phyloP scores from a whole-genome alignment of 2,888 invertebrate genomes.

The Ennomos quercinarius region DNA sequence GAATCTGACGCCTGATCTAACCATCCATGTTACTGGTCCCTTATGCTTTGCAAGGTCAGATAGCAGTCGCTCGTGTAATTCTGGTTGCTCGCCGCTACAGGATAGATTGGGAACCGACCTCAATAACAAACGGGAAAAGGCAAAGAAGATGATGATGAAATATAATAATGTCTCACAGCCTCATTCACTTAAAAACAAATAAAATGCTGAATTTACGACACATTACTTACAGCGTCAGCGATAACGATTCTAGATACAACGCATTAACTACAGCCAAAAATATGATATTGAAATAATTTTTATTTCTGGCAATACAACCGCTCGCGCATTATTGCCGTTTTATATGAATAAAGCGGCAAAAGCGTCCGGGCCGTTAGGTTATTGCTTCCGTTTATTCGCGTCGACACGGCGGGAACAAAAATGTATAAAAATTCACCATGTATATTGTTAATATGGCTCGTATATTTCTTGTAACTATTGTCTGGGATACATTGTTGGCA shows the following conservation, averaged over 20 bases:
- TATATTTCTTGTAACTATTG: conserved; percentile 59
- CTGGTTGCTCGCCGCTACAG: no score
- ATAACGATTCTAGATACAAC: conserved; percentile 39
- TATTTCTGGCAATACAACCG: conserved; percentile 53
- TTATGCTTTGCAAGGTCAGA: no score
- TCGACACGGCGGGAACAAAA: conserved; percentile 41
- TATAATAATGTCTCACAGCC: conserved; percentile 13
- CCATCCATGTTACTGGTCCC: no score
- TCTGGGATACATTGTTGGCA: conserved; percentile 47
- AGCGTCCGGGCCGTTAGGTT: conserved; percentile 58
- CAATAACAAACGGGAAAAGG: no score
- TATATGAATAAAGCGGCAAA: conserved; percentile 58
- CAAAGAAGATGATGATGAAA: no score
- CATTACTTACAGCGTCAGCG: conserved; percentile 39
- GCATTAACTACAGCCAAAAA: conserved; percentile 44
- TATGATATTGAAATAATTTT: conserved; percentile 53
- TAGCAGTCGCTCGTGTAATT: no score
- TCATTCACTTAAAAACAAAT: conserved; percentile 41
- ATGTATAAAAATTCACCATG: conserved; percentile 44
- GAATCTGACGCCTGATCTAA: no score
- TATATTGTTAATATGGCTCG: conserved; percentile 55
- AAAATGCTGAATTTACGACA: conserved; percentile 36
- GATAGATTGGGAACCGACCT: no score
- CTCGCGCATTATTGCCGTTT: conserved; percentile 52
- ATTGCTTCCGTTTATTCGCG: conserved; percentile 59